These are phyloP conservation scores for Rhynchonycteris naso DNA, from an alignment of 2,797 vertebrate genomes.

Conservation along the genomic window DNA sequence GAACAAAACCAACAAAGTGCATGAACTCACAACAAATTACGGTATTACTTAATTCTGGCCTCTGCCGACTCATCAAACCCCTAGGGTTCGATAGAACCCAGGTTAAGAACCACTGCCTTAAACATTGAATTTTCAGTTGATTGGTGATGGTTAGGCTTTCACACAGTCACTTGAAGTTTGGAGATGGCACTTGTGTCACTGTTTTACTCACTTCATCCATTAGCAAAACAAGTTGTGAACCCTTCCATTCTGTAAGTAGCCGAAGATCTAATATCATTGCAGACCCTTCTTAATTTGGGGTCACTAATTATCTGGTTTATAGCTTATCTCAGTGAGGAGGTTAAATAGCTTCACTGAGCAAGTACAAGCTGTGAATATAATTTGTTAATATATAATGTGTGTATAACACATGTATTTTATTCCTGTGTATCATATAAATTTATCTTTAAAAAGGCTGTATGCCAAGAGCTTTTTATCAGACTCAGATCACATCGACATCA, in stretches of 20 bases:
- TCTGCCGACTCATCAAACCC: too few species aligned
- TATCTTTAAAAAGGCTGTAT: background rate
- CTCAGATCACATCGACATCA: background rate
- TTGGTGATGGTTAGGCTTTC: background rate
- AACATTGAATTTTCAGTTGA: background rate
- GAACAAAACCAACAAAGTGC: too few species aligned
- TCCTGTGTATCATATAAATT: background rate
- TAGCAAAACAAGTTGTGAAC: background rate
- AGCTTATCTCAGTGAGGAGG: background rate
- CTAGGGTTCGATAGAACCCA: too few species aligned
- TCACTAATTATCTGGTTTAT: background rate
- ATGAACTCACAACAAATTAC: too few species aligned
- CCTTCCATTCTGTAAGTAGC: background rate
- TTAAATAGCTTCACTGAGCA: background rate
- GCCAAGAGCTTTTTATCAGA: background rate
- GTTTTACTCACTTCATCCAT: background rate
- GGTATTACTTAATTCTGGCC: too few species aligned
- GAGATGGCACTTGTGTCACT: background rate
- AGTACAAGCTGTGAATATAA: background rate
- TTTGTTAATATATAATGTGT: background rate
- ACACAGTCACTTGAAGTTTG: background rate
- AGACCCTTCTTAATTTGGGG: background rate
- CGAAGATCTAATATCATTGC: background rate
- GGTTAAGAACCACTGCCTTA: too few species aligned
- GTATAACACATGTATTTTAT: background rate